These are phyloP conservation scores for Alauda arvensis DNA, from an alignment of 2,797 vertebrate genomes.

Conservation along the genomic window DNA sequence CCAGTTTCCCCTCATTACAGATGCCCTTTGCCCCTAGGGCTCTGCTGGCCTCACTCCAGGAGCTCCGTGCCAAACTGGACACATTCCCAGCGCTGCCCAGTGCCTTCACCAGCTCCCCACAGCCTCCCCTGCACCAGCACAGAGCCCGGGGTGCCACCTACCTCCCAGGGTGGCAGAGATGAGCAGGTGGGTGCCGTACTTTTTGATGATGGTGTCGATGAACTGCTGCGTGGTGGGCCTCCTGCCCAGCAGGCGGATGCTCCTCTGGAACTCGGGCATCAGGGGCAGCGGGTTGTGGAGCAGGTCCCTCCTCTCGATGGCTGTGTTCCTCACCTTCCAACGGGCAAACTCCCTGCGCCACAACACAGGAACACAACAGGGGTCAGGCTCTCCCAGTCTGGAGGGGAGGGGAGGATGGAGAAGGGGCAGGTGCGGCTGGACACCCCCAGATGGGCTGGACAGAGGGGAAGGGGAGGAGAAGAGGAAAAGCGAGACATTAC, in stretches of 20 bases:
- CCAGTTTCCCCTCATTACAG: neutral
- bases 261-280: conserved; percentile 98
- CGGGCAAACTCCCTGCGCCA: conserved; percentile 95
- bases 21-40: no score
- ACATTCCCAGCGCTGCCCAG: no score
- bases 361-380: conserved; percentile 32
- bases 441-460: neutral
- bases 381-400: neutral
- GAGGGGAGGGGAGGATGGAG: neutral
- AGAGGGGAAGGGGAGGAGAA: neutral
- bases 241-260: conserved; percentile 92
- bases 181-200: conserved; percentile 98
- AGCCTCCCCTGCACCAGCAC: fast-evolving
- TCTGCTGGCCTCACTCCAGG: neutral
- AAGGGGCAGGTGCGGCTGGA: neutral
- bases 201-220: conserved; percentile 98
- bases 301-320: conserved; percentile 93
- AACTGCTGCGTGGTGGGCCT: conserved; percentile 96
- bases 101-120: no score
- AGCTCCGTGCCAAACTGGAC: neutral
- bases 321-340: conserved; percentile 99
- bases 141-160: conserved; percentile 64
- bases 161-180: conserved; percentile 98
- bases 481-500: neutral
- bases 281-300: conserved; percentile 91